Evolutionary conservation across 1,140 invertebrate genomes (phyloP).

Genomic region (Brachionus plicatilis): DNA sequence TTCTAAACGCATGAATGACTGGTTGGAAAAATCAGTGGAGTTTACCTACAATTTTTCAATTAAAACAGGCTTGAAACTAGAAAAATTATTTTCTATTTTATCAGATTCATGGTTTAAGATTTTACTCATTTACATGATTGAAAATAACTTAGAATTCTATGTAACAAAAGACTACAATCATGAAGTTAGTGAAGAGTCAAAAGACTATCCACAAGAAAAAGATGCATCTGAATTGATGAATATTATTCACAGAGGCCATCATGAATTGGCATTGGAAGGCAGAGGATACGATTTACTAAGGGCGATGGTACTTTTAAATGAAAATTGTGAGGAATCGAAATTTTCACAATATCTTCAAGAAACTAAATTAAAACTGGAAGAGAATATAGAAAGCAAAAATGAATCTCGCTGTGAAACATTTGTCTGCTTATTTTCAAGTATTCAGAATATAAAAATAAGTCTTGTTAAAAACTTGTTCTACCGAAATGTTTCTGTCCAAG

Average conservation of each 20-base stretch:
- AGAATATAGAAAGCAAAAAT: neutral
- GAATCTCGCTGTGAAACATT: neutral
- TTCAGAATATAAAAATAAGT: neutral
- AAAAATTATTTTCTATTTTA: neutral
- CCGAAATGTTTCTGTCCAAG: neutral
- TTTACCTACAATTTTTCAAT: neutral
- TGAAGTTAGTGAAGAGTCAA: neutral
- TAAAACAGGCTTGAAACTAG: neutral
- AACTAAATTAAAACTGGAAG: neutral
- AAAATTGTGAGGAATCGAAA: neutral
- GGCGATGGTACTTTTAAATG: neutral
- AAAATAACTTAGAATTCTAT: constrained; percentile 30
- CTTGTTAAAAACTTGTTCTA: neutral
- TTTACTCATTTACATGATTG: constrained; percentile 17
- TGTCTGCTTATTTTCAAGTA: neutral
- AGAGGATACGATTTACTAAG: neutral
- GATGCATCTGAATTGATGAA: neutral
- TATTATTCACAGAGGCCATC: neutral
- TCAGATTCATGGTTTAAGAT: neutral
- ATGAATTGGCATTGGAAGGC: neutral
- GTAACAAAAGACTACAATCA: neutral
- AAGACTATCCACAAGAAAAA: neutral
- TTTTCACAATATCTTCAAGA: neutral
- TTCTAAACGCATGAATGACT: neutral
- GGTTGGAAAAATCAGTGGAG: constrained; percentile 20